phyloP scores from a whole-genome alignment of 2,888 invertebrate genomes.

The Eugnorisma glareosa region DNA sequence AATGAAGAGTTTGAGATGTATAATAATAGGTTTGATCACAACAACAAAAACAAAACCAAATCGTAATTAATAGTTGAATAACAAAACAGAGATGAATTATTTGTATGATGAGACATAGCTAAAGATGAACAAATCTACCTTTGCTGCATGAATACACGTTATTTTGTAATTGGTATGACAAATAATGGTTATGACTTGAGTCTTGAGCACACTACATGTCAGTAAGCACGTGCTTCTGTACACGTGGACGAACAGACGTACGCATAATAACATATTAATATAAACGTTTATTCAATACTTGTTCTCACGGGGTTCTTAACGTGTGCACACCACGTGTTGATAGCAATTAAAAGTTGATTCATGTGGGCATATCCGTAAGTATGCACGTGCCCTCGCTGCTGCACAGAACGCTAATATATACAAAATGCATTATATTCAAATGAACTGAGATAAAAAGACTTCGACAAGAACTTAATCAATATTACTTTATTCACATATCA shows the following conservation, averaged over 20 bases:
- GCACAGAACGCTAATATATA: constrained; percentile 59
- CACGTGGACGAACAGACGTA: constrained; percentile 60
- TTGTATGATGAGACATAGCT: constrained; percentile 8
- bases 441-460: constrained; percentile 51
- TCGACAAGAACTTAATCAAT: constrained; percentile 28
- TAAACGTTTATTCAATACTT: constrained; percentile 55
- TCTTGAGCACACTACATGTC: constrained; percentile 46
- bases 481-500: constrained; percentile 16
- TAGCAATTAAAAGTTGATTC: constrained; percentile 80
- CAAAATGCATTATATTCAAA: constrained; percentile 65
- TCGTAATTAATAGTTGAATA: constrained; percentile 23
- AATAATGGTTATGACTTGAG: constrained; percentile 39
- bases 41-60: constrained; percentile 26
- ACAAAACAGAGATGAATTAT: constrained; percentile 18
- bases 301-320: constrained; percentile 76
- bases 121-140: constrained; percentile 13
- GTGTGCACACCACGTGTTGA: constrained; percentile 80
- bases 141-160: constrained; percentile 5
- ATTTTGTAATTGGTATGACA: constrained; percentile 52
- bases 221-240: constrained; percentile 58
- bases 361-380: constrained; percentile 78
- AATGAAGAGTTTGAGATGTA: constrained; percentile 37
- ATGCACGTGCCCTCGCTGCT: constrained; percentile 73
- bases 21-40: constrained; percentile 23
- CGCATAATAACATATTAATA: constrained; percentile 63